A percentile compares a stretch with the other conserved stretches of the same genome.
These are phyloP conservation scores for Sparus aurata DNA, from an alignment of 2,797 vertebrate genomes.

Conservation along the genomic window DNA sequence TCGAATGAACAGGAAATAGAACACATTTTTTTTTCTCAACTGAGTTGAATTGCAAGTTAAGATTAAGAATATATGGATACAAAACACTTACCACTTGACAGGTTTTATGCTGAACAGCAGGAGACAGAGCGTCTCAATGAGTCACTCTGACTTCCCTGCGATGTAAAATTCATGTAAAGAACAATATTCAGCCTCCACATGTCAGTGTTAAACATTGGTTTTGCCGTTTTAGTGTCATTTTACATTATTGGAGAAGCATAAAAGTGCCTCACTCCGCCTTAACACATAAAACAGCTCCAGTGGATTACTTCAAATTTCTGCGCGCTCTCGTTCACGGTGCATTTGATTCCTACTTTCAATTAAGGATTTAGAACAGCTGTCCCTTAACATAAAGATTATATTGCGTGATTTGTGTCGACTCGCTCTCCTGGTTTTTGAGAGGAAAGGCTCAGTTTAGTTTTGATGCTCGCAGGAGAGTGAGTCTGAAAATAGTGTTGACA, in stretches of 20 bases:
- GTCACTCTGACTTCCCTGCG: conserved; percentile 75
- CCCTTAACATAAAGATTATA: conserved; percentile 82
- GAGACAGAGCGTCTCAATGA: conserved; percentile 69
- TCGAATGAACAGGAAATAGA: conserved; percentile 26
- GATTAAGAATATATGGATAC: conserved; percentile 50
- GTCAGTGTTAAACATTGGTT: conserved; percentile 75
- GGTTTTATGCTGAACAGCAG: conserved; percentile 75
- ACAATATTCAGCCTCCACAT: conserved; percentile 79
- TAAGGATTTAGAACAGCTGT: conserved; percentile 83
- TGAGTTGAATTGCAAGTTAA: conserved; percentile 51
- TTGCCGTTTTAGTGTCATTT: conserved; percentile 81
- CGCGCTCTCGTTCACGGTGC: conserved; percentile 68
- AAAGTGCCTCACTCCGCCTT: conserved; percentile 63
- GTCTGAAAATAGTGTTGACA: conserved; percentile 70
- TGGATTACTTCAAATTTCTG: conserved; percentile 76
- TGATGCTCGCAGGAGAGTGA: conserved; percentile 39
- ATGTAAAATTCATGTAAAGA: conserved; percentile 74
- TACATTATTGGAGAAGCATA: conserved; percentile 81
- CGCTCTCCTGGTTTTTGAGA: conserved; percentile 46
- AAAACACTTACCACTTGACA: conserved; percentile 59
- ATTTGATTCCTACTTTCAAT: conserved; percentile 81
- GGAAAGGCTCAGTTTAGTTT: conserved; percentile 64
- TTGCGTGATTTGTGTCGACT: conserved; percentile 76
- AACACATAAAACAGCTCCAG: conserved; percentile 64
- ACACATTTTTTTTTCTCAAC: background rate